Percentiles rank a stretch among this genome's conserved stretches.
These are phyloP conservation scores for Heterotilapia buettikoferi DNA, from an alignment of 2,113 vertebrate species.

Conservation along the genomic window DNA sequence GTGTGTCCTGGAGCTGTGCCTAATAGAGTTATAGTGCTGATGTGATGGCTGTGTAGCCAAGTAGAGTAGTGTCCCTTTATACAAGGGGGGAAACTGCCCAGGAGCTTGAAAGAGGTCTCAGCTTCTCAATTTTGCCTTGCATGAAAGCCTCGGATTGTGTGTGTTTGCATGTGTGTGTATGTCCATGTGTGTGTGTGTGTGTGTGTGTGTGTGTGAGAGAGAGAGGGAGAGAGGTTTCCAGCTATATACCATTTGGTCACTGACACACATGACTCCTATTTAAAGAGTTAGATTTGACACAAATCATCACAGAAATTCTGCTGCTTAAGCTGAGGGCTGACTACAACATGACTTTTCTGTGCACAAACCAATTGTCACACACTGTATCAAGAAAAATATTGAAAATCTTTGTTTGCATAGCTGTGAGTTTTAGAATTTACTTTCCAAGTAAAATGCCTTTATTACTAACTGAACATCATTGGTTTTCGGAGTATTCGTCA, in stretches of 20 bases:
- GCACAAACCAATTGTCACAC: background rate
- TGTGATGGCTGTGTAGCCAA: constrained; percentile 53
- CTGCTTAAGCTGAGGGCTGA: background rate
- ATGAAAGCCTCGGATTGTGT: constrained; percentile 51
- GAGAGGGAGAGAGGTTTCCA: background rate
- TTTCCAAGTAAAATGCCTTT: background rate
- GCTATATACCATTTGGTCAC: constrained; percentile 10
- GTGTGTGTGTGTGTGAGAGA: background rate
- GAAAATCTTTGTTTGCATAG: background rate
- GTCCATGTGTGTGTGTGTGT: background rate
- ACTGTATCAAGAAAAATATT: background rate
- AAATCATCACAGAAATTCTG: background rate
- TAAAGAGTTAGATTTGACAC: constrained; percentile 17
- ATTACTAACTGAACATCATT: background rate
- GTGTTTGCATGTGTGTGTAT: background rate
- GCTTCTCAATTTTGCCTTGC: constrained; percentile 54
- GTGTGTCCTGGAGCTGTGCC: constrained; percentile 70
- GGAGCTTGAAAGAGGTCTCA: constrained; percentile 49
- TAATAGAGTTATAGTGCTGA: constrained; percentile 72
- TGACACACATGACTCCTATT: constrained; percentile 31
- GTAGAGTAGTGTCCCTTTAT: constrained; percentile 57
- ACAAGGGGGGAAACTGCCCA: constrained; percentile 19
- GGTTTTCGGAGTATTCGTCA: background rate
- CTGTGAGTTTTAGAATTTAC: background rate
- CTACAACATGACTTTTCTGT: background rate